Conservation (phyloP, 2,888 invertebrate genomes). For the Julus scandinavius region DNA sequence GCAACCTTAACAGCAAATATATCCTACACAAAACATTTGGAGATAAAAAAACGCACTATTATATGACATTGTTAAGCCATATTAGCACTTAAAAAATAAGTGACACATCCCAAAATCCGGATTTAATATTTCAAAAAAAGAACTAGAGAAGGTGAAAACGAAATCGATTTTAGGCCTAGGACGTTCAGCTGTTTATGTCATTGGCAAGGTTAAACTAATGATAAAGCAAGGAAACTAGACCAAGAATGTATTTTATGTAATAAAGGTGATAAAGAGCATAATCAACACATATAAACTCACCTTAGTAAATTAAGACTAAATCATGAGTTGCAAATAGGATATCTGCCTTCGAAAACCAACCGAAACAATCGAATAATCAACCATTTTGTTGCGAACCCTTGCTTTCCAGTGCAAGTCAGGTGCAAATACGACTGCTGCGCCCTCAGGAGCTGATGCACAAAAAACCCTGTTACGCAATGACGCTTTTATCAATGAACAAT, state of each 20-base stretch:
- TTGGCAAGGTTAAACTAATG: conserved; percentile 7
- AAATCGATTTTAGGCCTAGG: conserved; percentile 13
- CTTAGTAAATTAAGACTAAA: neutral
- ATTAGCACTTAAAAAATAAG: neutral
- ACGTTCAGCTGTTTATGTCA: conserved; percentile 23
- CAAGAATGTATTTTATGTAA: neutral
- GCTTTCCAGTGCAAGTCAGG: neutral
- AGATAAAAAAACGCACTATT: neutral
- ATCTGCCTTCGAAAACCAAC: neutral
- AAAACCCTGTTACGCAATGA: neutral
- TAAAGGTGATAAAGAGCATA: neutral
- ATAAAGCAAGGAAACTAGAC: neutral
- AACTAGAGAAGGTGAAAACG: neutral
- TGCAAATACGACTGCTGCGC: conserved; percentile 28
- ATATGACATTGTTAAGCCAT: neutral
- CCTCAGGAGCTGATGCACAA: neutral
- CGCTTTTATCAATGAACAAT: neutral
- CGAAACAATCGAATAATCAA: neutral
- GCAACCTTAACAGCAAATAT: neutral
- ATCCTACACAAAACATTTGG: neutral
- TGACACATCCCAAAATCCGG: neutral
- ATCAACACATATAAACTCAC: neutral
- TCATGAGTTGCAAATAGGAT: neutral
- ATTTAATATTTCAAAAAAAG: neutral
- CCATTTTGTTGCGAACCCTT: conserved; percentile 20